Evolutionary conservation across 2,888 invertebrate genomes (phyloP), one percentile per base, ranked within the genome.

Genomic region (Dicyrtomina minuta): DNA sequence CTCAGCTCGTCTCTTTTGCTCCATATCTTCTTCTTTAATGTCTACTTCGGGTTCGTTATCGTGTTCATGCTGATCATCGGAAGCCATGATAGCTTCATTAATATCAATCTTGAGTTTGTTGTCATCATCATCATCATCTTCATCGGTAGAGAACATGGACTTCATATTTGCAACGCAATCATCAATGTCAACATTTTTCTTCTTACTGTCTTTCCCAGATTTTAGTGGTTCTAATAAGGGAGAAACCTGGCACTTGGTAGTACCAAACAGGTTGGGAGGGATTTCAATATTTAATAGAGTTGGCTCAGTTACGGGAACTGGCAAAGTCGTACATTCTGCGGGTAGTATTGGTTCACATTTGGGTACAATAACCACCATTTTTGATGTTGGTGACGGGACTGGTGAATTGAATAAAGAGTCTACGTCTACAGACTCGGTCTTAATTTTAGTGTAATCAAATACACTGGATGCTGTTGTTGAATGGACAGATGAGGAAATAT

Each of bases 351-450:
- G 49, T 65, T 65, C 65, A 20, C n/a, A 17, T 53, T 51, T 51
- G 39, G 39, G 33, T 39, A 39, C 55, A 12, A 27, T 17, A 86
- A 73, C 87, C 87, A 80, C 88, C 87, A 80, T 68, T 44, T 26
- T 62, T 13, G 66, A 56, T 41, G 60, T 62, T 13, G 66, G 59
- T 39, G 60, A 74, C 24, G 66, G 24, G n/a, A 46, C 43, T 24
- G 70, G 74, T n/a, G 77, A 75, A 68, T 75, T 76, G 68, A 77
- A 78, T 53, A 77, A 65, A 15, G 74, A 73, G 44, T 76, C 77
- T n/a, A 72, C 66, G 41, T 75, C 75, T 6, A 74, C 74, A 27
- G 66, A 66, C 27, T 77, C 75, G 2, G 49, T 68, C 58, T 76
- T 77, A 24, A 70, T 68, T 39, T 70, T 68, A 10, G 62, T 24